Conservation (phyloP, 2,888 invertebrate species). For the Criorhina ranunculi region DNA sequence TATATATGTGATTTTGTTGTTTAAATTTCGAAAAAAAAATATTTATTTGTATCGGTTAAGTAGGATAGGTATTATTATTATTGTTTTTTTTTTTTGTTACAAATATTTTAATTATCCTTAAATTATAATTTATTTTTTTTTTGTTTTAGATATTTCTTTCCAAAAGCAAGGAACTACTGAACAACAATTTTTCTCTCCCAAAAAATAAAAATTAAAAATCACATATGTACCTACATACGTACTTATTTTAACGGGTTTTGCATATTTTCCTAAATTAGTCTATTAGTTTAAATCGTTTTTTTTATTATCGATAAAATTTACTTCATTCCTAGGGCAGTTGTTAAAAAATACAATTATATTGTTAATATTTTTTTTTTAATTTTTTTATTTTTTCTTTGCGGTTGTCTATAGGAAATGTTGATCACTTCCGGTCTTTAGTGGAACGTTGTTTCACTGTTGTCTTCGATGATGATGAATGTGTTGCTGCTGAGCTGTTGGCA, state of each 20-base stretch:
- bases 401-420: constrained; percentile 1
- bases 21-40: constrained; percentile 8
- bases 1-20: constrained; percentile 25
- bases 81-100: constrained; percentile 11
- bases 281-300: constrained; percentile 44
- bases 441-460: constrained; percentile 61
- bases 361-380: constrained; percentile 7
- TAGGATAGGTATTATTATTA: constrained; percentile 11
- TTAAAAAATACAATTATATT: neutral
- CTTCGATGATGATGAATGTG: constrained; percentile 57
- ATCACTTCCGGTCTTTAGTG: constrained; percentile 62
- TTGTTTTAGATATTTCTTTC: neutral
- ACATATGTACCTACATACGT: constrained; percentile 22
- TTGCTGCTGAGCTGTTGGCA: constrained; percentile 35
- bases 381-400: constrained; percentile 4
- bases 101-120: constrained; percentile 41
- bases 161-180: neutral
- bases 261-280: constrained; percentile 36
- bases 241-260: neutral
- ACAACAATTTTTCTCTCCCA: constrained; percentile 2
- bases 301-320: constrained; percentile 15
- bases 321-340: constrained; percentile 16
- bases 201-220: constrained; percentile 11
- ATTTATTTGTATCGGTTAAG: constrained; percentile 30
- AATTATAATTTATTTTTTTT: constrained; percentile 2